Conservation (phyloP, 2,888 invertebrate genomes). For the Diaperis boleti region DNA sequence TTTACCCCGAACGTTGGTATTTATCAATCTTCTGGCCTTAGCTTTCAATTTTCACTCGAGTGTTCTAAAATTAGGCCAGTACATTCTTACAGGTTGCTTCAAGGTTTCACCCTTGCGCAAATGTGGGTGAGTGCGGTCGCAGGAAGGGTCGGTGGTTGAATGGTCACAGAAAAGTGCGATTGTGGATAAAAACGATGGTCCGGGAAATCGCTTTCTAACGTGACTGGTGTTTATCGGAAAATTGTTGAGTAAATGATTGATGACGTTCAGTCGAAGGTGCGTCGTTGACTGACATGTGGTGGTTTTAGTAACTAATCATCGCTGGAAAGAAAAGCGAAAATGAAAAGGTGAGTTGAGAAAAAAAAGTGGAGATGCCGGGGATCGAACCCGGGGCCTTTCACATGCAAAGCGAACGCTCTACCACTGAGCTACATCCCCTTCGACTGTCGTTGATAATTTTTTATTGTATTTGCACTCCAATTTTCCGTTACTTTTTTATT, state of each 20-base stretch:
- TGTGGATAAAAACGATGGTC: slow-evolving; percentile 10
- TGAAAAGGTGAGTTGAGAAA: slow-evolving; percentile 20
- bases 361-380: slow-evolving; percentile 88
- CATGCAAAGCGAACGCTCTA: slow-evolving; percentile 99
- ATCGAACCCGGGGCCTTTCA: slow-evolving; percentile 99
- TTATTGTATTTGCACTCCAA: not conserved
- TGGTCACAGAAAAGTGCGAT: slow-evolving; percentile 4
- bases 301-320: not conserved
- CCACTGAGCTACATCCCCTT: slow-evolving; percentile 96
- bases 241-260: slow-evolving; percentile 8
- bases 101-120: slow-evolving; percentile 43
- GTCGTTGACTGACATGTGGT: not conserved
- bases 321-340: slow-evolving; percentile 1
- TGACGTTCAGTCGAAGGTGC: not conserved
- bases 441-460: not conserved
- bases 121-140: slow-evolving; percentile 29
- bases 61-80: slow-evolving; percentile 37
- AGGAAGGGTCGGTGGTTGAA: slow-evolving; percentile 7
- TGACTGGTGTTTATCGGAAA: slow-evolving; percentile 18
- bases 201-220: slow-evolving; percentile 20
- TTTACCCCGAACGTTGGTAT: slow-evolving; percentile 28
- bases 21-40: slow-evolving; percentile 23
- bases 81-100: slow-evolving; percentile 40
- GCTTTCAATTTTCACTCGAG: slow-evolving; percentile 20
- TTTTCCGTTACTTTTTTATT: too few relatives aligned